Evolutionary conservation across 1,140 invertebrate species (phyloP).

Genomic region (Arctopsyche grandis): DNA sequence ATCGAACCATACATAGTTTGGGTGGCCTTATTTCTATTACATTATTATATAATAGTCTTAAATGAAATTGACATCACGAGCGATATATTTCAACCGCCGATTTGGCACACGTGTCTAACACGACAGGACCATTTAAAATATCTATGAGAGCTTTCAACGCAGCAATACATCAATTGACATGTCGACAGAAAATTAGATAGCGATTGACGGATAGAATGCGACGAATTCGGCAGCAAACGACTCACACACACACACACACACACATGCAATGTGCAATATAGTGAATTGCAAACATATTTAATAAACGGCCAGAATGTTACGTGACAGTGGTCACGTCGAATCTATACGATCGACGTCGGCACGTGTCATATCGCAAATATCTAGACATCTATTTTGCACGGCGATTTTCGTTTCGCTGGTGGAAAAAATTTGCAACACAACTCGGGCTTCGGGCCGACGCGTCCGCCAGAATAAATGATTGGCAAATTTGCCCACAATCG

Average conservation of each 20-base stretch:
- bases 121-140: background rate
- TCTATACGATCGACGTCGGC: too few relatives aligned
- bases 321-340: too few relatives aligned
- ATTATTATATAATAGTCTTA: too few relatives aligned
- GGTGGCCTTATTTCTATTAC: too few relatives aligned
- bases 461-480: constrained; percentile 39
- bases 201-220: background rate
- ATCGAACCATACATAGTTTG: too few relatives aligned
- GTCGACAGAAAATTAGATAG: constrained; percentile 6
- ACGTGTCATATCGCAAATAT: too few relatives aligned
- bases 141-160: constrained; percentile 9
- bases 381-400: too few relatives aligned
- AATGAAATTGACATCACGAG: too few relatives aligned
- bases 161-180: background rate
- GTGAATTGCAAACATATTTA: too few relatives aligned
- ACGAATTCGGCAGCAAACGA: background rate
- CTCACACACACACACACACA: background rate
- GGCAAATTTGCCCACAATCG: constrained; percentile 18
- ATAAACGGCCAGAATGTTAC: too few relatives aligned
- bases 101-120: too few relatives aligned
- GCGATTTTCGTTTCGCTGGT: background rate
- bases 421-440: constrained; percentile 49
- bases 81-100: too few relatives aligned
- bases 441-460: constrained; percentile 18
- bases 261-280: background rate